phyloP scores from a whole-genome alignment of 2,888 invertebrate genomes.

The Baronia brevicornis region DNA sequence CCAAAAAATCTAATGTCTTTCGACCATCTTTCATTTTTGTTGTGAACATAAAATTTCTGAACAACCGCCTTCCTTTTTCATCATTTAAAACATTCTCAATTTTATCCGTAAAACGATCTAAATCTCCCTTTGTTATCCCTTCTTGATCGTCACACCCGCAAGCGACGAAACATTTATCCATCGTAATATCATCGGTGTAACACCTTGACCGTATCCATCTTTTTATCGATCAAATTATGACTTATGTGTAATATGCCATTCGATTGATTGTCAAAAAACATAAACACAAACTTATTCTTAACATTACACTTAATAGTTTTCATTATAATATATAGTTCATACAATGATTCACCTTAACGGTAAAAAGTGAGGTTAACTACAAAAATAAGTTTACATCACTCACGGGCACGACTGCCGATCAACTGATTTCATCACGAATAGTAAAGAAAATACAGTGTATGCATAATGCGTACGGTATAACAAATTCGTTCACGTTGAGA shows the following conservation, averaged over 20 bases:
- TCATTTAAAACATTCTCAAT: conserved; percentile 68
- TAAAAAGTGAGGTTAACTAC: conserved; percentile 61
- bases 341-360: conserved; percentile 42
- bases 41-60: conserved; percentile 64
- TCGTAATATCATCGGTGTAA: conserved; percentile 43
- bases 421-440: conserved; percentile 15
- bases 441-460: conserved; percentile 13
- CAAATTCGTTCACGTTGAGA: too few species aligned
- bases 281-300: neutral
- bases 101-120: conserved; percentile 68
- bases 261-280: neutral
- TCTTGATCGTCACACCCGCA: conserved; percentile 64
- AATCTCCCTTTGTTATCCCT: conserved; percentile 61
- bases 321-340: conserved; percentile 2
- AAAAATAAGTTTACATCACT: conserved; percentile 53
- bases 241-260: neutral
- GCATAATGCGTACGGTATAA: too few species aligned
- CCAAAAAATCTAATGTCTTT: conserved; percentile 55
- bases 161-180: conserved; percentile 67
- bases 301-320: conserved; percentile 1
- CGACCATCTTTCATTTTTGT: conserved; percentile 56
- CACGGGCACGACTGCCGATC: conserved; percentile 20
- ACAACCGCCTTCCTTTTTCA: conserved; percentile 59
- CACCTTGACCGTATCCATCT: conserved; percentile 32
- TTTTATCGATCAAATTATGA: conserved; percentile 44